Conservation (phyloP, 2,797 vertebrate genomes). For the Otolemur crassicaudatus region DNA sequence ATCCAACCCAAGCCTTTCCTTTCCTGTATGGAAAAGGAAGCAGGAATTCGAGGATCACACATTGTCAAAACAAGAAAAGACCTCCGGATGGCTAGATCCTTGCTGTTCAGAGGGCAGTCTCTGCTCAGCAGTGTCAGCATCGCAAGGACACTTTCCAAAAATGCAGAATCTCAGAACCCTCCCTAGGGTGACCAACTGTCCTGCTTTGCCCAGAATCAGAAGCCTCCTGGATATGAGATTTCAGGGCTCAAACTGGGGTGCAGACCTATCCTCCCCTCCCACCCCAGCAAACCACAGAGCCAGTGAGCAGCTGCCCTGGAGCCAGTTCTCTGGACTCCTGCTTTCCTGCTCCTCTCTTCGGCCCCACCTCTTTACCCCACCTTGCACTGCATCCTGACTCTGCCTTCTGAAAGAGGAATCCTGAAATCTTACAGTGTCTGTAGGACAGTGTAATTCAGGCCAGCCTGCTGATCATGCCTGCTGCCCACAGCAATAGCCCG, state of each 20-base stretch:
- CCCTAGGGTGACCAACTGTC: neutral
- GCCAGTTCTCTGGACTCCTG: neutral
- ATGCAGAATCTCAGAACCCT: neutral
- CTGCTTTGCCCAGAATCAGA: neutral
- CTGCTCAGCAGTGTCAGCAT: neutral
- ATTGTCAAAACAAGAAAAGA: neutral
- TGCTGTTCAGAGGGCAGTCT: neutral
- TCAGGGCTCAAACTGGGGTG: neutral
- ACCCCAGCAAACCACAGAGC: neutral
- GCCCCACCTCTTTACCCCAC: neutral
- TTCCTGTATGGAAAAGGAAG: neutral
- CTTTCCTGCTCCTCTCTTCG: neutral
- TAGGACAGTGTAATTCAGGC: neutral
- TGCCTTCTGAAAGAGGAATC: neutral
- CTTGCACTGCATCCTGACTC: fast-evolving
- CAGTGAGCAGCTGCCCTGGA: neutral
- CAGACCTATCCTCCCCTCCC: too few relatives aligned
- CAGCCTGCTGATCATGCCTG: neutral
- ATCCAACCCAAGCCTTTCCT: neutral
- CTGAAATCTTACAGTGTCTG: neutral
- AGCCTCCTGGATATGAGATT: neutral
- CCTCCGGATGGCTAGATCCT: neutral
- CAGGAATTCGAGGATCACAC: neutral
- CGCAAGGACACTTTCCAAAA: neutral
- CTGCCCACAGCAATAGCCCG: neutral